These are phyloP conservation scores for Ischnus inquisitorius DNA, from an alignment of 2,888 invertebrate genomes.

Conservation along the genomic window DNA sequence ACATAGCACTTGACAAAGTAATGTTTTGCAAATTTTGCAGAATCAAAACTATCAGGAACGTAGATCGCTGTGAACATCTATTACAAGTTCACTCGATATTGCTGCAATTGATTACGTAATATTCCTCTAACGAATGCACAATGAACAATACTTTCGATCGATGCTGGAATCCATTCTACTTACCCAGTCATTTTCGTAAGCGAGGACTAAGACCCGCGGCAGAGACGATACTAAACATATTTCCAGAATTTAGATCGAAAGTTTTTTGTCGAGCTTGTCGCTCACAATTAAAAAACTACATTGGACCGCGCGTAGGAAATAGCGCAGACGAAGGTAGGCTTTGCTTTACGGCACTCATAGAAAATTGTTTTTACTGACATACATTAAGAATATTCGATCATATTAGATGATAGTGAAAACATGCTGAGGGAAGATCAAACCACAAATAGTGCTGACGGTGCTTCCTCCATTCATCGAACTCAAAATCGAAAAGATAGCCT, in stretches of 20 bases:
- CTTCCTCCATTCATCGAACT: not conserved
- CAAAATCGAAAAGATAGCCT: not conserved
- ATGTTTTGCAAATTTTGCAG: no score
- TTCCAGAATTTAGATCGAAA: constrained; percentile 9
- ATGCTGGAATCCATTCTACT: constrained; percentile 2
- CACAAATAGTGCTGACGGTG: not conserved
- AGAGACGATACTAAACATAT: not conserved
- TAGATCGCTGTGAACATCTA: no score
- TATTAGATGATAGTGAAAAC: not conserved
- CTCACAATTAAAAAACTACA: constrained; percentile 36
- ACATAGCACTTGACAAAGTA: no score
- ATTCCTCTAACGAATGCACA: not conserved
- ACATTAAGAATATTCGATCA: not conserved
- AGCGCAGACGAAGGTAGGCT: constrained; percentile 10
- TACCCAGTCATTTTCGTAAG: not conserved
- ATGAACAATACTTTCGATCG: constrained; percentile 9
- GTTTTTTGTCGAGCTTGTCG: constrained; percentile 38
- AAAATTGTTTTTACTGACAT: constrained; percentile 1
- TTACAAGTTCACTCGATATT: not conserved
- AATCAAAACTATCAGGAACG: no score
- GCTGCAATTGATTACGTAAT: not conserved
- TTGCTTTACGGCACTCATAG: not conserved
- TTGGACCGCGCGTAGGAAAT: constrained; percentile 7
- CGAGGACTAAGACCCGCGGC: not conserved
- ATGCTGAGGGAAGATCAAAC: not conserved